phyloP scores from a whole-genome alignment of 2,113 vertebrate genomes.

The Acinonyx jubatus region DNA sequence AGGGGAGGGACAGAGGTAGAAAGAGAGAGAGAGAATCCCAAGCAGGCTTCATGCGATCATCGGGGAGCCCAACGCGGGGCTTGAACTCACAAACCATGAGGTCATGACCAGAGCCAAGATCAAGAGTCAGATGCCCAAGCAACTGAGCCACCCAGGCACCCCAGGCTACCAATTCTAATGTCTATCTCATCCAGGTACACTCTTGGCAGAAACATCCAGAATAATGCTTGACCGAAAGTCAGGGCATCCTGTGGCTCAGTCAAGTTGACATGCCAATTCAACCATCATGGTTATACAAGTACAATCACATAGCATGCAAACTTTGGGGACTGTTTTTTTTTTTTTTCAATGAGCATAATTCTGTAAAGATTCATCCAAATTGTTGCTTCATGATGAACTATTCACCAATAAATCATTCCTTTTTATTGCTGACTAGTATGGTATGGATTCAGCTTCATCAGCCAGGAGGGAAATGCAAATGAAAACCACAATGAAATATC shows the following conservation, averaged over 20 bases:
- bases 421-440: neutral
- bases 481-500: neutral
- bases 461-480: neutral
- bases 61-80: too few relatives aligned
- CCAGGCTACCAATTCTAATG: neutral
- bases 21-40: too few relatives aligned
- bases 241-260: neutral
- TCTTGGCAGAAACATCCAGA: neutral
- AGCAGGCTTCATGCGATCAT: too few relatives aligned
- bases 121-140: too few relatives aligned
- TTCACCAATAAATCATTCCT: neutral
- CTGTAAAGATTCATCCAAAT: neutral
- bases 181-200: neutral
- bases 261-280: neutral
- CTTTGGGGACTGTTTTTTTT: neutral
- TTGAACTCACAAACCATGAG: too few relatives aligned
- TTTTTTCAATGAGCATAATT: neutral
- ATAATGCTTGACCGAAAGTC: neutral
- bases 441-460: neutral
- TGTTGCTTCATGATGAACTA: neutral
- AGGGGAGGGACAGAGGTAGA: too few relatives aligned
- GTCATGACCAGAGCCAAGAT: too few relatives aligned
- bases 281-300: neutral
- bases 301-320: too few relatives aligned
- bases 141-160: too few relatives aligned